Evolutionary conservation across 2,113 vertebrate genomes (phyloP).

Genomic region (Leptobrachium leishanense): DNA sequence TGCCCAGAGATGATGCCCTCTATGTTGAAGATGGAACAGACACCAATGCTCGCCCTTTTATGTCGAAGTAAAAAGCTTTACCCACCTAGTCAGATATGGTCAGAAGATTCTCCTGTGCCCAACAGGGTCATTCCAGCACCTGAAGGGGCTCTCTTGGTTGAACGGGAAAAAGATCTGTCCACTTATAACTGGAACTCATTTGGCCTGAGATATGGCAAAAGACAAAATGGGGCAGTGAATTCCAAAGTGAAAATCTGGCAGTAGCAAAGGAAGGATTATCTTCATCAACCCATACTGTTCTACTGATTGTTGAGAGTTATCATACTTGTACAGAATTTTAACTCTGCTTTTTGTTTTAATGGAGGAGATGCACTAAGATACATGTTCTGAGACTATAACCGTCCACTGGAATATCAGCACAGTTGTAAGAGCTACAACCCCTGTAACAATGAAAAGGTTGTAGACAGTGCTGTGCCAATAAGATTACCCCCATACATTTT

Average conservation of each 20-base stretch:
- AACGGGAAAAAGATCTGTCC: slow-evolving; percentile 59
- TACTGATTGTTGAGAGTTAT: too few relatives aligned
- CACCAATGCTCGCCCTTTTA: slow-evolving; percentile 15
- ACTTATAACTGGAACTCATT: slow-evolving; percentile 75
- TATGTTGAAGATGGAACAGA: neutral
- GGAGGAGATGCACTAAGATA: too few relatives aligned
- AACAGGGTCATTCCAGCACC: slow-evolving; percentile 45
- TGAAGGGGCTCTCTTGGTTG: slow-evolving; percentile 50
- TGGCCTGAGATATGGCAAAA: slow-evolving; percentile 70
- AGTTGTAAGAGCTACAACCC: too few relatives aligned
- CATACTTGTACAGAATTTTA: too few relatives aligned
- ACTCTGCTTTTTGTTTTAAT: too few relatives aligned
- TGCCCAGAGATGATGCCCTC: slow-evolving; percentile 32
- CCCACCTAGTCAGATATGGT: slow-evolving; percentile 28
- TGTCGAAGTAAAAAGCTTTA: slow-evolving; percentile 22
- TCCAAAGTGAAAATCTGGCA: slow-evolving; percentile 9
- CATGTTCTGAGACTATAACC: too few relatives aligned
- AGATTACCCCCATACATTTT: too few relatives aligned
- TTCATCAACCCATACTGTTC: too few relatives aligned
- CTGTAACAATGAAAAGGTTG: too few relatives aligned
- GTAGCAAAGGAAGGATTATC: neutral
- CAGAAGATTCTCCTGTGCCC: slow-evolving; percentile 16
- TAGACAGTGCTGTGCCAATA: too few relatives aligned
- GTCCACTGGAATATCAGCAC: too few relatives aligned
- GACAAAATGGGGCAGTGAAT: slow-evolving; percentile 1